Conservation (phyloP, 2,888 invertebrate genomes). For the Odontocerum albicorne region DNA sequence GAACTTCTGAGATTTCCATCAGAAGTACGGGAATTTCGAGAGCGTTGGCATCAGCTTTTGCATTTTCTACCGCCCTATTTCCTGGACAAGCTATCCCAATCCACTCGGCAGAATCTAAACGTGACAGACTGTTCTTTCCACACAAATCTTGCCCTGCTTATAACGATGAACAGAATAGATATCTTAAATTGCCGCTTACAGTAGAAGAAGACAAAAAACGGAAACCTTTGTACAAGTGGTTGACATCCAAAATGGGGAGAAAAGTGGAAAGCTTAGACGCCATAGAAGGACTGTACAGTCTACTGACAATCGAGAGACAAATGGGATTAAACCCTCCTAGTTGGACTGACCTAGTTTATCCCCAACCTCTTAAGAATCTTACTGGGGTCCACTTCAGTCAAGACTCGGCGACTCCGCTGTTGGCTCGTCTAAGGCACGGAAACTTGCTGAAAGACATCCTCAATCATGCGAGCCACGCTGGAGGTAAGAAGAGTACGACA, state of each 20-base stretch:
- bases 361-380: conserved; percentile 23
- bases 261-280: conserved; percentile 1
- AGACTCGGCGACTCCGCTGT: conserved; percentile 9
- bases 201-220: conserved; percentile 15
- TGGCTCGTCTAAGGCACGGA: conserved; percentile 26
- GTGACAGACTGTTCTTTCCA: conserved; percentile 21
- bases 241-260: conserved; percentile 17
- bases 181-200: not conserved
- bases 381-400: conserved; percentile 13
- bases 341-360: conserved; percentile 24
- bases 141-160: conserved; percentile 27
- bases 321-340: conserved; percentile 16
- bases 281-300: conserved; percentile 22
- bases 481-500: not conserved
- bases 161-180: conserved; percentile 16
- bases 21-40: conserved; percentile 28
- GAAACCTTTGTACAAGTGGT: conserved; percentile 13
- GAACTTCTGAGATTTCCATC: not conserved
- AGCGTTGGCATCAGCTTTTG: conserved; percentile 26
- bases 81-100: conserved; percentile 29
- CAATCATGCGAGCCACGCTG: conserved; percentile 4
- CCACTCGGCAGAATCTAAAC: conserved; percentile 1
- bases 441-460: conserved; percentile 22
- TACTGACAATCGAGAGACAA: conserved; percentile 23
- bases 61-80: conserved; percentile 20